phyloP scores from a whole-genome alignment of 1,140 invertebrate species.

The Zaprionus gabonicus region DNA sequence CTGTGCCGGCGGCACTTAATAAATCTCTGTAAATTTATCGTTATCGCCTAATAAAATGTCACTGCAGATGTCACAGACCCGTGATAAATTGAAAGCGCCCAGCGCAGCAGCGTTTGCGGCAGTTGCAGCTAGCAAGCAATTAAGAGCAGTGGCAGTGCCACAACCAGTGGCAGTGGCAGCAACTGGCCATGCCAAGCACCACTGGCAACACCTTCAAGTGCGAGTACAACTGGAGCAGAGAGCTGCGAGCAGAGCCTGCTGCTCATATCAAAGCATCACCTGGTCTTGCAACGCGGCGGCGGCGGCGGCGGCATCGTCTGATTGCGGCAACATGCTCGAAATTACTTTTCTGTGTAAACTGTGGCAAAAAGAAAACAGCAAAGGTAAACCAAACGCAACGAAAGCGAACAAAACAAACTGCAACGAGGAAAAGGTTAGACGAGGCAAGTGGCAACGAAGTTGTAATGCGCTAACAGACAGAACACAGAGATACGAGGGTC shows the following conservation, averaged over 20 bases:
- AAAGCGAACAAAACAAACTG: slow-evolving; percentile 34
- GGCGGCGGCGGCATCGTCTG: slow-evolving; percentile 66
- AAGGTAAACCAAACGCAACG: slow-evolving; percentile 12
- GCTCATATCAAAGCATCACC: slow-evolving; percentile 72
- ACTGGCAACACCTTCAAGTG: slow-evolving; percentile 62
- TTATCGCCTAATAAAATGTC: slow-evolving; percentile 82
- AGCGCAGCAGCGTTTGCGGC: slow-evolving; percentile 34
- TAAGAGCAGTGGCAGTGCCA: slow-evolving; percentile 48
- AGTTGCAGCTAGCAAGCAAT: slow-evolving; percentile 79
- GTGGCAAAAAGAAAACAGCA: slow-evolving; percentile 45
- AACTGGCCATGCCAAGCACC: slow-evolving; percentile 27
- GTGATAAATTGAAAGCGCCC: slow-evolving; percentile 79
- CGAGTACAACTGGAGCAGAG: slow-evolving; percentile 19
- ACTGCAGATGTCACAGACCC: slow-evolving; percentile 53
- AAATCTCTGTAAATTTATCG: slow-evolving; percentile 82
- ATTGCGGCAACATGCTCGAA: slow-evolving; percentile 79
- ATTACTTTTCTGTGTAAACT: slow-evolving; percentile 79
- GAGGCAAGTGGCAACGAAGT: slow-evolving; percentile 1
- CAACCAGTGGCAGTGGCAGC: slow-evolving; percentile 35
- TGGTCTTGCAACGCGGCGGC: slow-evolving; percentile 40
- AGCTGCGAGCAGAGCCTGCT: background rate
- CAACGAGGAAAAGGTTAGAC: slow-evolving; percentile 30
- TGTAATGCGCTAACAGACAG: slow-evolving; percentile 6
- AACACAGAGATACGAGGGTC: too few relatives aligned
- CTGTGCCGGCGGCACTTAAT: slow-evolving; percentile 58